Evolutionary conservation across 2,113 vertebrate species (phyloP), one percentile per base, ranked within the genome.

Genomic region (Oncorhynchus masou): DNA sequence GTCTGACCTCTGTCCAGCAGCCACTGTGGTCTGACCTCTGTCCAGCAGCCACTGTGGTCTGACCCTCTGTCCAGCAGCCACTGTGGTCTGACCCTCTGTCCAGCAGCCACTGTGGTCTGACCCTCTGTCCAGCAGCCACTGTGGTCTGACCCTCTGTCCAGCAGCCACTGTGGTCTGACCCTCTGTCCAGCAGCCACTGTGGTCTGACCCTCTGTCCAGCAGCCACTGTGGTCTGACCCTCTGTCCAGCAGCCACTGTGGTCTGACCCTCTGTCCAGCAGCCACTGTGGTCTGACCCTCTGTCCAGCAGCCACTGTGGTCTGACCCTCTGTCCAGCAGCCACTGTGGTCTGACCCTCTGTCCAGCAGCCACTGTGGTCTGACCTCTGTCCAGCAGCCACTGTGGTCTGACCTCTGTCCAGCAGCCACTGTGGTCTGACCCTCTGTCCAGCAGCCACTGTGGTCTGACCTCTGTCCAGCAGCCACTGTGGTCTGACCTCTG

Each of bases 91-190:
- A n/a, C 88, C 79, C 85, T 86, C 82, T 86, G 84, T 84, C 85
- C 85, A 83, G 76, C 83, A 68, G 80, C 82, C n/a, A n/a, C n/a
- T n/a, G n/a, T n/a, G n/a, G n/a, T n/a, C n/a, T n/a, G n/a, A n/a
- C 88, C 79, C 85, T 86, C 82, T 86, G 84, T 84, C 85, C 85
- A 83, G 76, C 83, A 68, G 80, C 82, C n/a, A n/a, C n/a, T n/a
- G n/a, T n/a, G n/a, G n/a, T n/a, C n/a, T n/a, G n/a, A n/a, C 88
- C 79, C 85, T 86, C 82, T 86, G 84, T 84, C 85, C 85, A 83
- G 76, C 83, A 68, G 80, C 82, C n/a, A n/a, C n/a, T n/a, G n/a
- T n/a, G n/a, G n/a, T n/a, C n/a, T n/a, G n/a, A n/a, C 88, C 79
- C 85, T 86, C 82, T 86, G 84, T 84, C 85, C 85, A 83, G 76